phyloP scores from a whole-genome alignment of 2,113 vertebrate species.

The Piliocolobus tephrosceles region DNA sequence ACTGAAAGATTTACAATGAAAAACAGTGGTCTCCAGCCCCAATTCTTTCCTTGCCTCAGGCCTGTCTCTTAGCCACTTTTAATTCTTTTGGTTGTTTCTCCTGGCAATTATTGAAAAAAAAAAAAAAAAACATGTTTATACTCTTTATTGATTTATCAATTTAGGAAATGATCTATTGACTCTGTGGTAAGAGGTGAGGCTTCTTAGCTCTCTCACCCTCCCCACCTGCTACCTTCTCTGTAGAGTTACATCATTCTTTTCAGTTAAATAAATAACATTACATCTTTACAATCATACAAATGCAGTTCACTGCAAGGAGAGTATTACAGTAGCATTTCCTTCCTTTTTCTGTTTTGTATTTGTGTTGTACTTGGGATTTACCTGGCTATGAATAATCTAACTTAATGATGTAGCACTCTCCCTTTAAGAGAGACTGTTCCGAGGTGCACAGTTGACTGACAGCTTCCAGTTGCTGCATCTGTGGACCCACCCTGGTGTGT shows the following conservation, averaged over 20 bases:
- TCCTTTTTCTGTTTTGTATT: background rate
- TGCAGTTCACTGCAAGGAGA: accelerated
- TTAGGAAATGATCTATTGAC: background rate
- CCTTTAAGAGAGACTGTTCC: background rate
- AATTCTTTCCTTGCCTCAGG: accelerated
- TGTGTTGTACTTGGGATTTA: background rate
- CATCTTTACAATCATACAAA: too few species aligned
- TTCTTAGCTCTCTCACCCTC: background rate
- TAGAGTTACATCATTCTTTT: background rate
- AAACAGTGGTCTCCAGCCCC: background rate
- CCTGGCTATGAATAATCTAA: background rate
- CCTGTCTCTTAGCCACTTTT: background rate
- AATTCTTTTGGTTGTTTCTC: background rate
- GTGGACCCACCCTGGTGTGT: background rate
- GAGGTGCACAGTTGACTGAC: accelerated
- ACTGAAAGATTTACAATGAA: background rate
- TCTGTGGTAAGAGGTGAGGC: background rate
- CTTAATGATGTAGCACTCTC: background rate
- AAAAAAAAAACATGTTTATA: background rate
- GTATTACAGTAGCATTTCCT: background rate
- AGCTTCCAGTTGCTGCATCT: background rate
- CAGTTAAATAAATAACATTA: background rate
- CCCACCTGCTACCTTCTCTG: background rate
- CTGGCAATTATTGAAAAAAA: background rate
- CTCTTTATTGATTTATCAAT: background rate